These are phyloP conservation scores for Ochropleura leucogaster DNA, from an alignment of 2,888 invertebrate species.

Conservation along the genomic window DNA sequence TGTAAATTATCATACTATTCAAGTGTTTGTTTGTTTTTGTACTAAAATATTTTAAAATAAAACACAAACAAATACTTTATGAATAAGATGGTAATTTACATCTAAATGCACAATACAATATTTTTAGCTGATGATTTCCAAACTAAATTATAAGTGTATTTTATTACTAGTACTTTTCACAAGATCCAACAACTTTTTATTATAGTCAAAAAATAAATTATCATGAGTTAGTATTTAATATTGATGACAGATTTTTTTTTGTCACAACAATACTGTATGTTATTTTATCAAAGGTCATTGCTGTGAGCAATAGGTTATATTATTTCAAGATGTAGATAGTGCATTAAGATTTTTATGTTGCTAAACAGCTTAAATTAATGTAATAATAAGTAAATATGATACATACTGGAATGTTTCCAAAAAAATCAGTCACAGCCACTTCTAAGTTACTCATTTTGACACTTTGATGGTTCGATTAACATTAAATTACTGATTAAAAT, in stretches of 20 bases:
- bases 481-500: constrained; percentile 7
- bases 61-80: too few species aligned
- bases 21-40: background rate
- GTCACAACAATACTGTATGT: background rate
- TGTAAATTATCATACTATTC: background rate
- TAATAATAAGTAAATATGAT: constrained; percentile 22
- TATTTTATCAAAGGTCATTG: background rate
- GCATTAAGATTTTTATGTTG: background rate
- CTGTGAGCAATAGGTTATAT: constrained; percentile 4
- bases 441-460: constrained; percentile 77
- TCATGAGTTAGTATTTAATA: background rate
- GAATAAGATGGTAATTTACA: too few species aligned
- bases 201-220: background rate
- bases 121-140: too few species aligned
- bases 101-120: too few species aligned
- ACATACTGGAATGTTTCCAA: constrained; percentile 78
- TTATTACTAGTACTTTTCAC: background rate
- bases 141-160: background rate
- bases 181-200: background rate
- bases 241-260: background rate
- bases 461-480: constrained; percentile 14
- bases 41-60: too few species aligned
- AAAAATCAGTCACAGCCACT: constrained; percentile 74
- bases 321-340: background rate
- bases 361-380: background rate